Evolutionary conservation across 2,888 invertebrate genomes (phyloP).

Genomic region (Zaprionus lineosus): DNA sequence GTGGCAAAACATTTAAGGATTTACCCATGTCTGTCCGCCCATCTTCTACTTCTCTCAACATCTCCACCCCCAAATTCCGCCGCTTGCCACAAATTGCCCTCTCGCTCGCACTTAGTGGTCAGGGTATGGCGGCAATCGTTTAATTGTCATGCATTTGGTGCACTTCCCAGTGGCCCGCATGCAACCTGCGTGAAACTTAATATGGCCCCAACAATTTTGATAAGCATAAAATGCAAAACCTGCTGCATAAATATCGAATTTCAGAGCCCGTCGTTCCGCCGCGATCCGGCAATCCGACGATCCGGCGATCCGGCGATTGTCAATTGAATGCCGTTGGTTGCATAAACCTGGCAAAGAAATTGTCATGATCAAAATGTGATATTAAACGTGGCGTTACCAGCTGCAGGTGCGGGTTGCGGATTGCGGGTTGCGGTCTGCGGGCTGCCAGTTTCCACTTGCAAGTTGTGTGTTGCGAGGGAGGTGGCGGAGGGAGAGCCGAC

Average conservation of each 20-base stretch:
- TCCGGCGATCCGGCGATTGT: conserved; percentile 63
- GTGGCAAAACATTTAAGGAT: conserved; percentile 68
- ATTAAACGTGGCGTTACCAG: conserved; percentile 72
- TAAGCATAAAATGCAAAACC: conserved; percentile 76
- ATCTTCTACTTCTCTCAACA: background rate
- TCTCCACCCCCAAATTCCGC: background rate
- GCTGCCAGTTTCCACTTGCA: too few relatives aligned
- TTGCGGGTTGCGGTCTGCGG: too few relatives aligned
- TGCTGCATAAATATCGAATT: conserved; percentile 80
- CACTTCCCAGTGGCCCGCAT: conserved; percentile 66
- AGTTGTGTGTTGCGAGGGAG: too few relatives aligned
- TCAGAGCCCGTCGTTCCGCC: conserved; percentile 67
- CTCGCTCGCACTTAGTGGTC: background rate
- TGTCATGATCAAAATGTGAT: conserved; percentile 80
- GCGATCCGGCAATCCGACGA: conserved; percentile 18
- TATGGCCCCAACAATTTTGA: conserved; percentile 71
- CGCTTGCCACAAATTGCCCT: background rate
- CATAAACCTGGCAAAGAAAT: conserved; percentile 81
- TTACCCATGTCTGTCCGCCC: conserved; percentile 40
- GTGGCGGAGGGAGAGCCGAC: too few relatives aligned
- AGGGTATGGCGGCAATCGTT: conserved; percentile 39
- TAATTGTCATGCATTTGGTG: conserved; percentile 78
- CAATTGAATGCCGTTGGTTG: conserved; percentile 79
- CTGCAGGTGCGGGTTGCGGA: too few relatives aligned
- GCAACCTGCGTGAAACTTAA: conserved; percentile 71